Conservation (phyloP, 2,888 invertebrate genomes). For the Diadegma fenestrale region DNA sequence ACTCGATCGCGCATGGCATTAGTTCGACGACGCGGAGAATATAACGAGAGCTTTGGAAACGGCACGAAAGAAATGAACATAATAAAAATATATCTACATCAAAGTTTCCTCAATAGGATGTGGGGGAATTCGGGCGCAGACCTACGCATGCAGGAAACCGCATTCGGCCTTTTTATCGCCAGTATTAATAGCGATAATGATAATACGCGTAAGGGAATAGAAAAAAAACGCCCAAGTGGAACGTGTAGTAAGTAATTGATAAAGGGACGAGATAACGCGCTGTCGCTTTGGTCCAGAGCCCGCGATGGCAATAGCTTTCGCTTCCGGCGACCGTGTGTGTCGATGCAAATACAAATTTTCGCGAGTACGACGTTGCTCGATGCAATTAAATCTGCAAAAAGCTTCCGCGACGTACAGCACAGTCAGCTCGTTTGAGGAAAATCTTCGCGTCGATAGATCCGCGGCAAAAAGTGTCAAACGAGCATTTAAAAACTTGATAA, state of each 20-base stretch:
- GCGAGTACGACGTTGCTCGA: slow-evolving; percentile 43
- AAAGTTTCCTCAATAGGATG: slow-evolving; percentile 70
- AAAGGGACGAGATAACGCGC: slow-evolving; percentile 72
- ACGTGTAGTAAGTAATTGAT: slow-evolving; percentile 73
- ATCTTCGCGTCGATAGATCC: slow-evolving; percentile 23
- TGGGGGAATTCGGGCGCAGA: slow-evolving; percentile 59
- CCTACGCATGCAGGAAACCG: slow-evolving; percentile 45
- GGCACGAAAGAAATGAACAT: slow-evolving; percentile 14
- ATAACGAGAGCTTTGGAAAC: slow-evolving; percentile 11
- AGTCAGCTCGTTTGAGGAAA: slow-evolving; percentile 48
- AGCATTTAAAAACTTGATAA: slow-evolving; percentile 22
- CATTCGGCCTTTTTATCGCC: slow-evolving; percentile 27
- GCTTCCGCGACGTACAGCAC: slow-evolving; percentile 45
- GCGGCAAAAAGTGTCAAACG: slow-evolving; percentile 10
- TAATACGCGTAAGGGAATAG: background rate
- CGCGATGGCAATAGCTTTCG: slow-evolving; percentile 77
- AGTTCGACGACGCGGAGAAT: background rate
- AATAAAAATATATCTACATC: slow-evolving; percentile 22
- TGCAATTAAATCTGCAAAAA: slow-evolving; percentile 67
- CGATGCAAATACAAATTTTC: slow-evolving; percentile 30
- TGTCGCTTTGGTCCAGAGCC: slow-evolving; percentile 69
- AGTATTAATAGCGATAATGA: slow-evolving; percentile 48
- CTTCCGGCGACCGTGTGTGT: slow-evolving; percentile 66
- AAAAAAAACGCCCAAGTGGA: slow-evolving; percentile 57
- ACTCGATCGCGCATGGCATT: slow-evolving; percentile 36